A percentile compares a stretch with the other conserved stretches of the same genome.
phyloP scores from a whole-genome alignment of 2,113 vertebrate species.

The Myotis yumanensis region DNA sequence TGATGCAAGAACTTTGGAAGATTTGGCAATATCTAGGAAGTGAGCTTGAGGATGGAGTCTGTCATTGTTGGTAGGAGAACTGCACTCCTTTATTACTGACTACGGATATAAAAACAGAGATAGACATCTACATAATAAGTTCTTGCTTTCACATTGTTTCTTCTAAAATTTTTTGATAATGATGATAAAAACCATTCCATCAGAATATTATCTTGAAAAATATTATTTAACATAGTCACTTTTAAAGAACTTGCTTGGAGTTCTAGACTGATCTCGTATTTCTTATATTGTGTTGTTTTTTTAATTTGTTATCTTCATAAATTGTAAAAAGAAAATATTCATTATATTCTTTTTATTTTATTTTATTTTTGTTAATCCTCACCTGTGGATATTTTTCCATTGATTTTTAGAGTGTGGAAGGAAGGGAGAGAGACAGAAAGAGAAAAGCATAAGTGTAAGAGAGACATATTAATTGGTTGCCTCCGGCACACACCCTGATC shows the following conservation, averaged over 20 bases:
- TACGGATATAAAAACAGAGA: not conserved
- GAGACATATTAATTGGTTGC: no score
- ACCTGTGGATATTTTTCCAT: no score
- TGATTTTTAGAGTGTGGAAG: no score
- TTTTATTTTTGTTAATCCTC: no score
- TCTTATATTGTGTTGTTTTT: not conserved
- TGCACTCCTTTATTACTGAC: not conserved
- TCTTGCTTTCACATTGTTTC: not conserved
- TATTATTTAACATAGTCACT: not conserved
- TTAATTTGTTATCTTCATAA: not conserved
- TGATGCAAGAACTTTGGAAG: not conserved
- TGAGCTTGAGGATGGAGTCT: not conserved
- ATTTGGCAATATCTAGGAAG: not conserved
- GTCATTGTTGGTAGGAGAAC: not conserved
- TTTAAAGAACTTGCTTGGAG: not conserved
- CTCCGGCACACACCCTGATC: no score
- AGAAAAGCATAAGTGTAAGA: no score
- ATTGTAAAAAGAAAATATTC: not conserved
- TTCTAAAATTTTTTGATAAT: not conserved
- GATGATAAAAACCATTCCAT: not conserved
- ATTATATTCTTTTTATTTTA: not conserved
- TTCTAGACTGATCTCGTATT: not conserved
- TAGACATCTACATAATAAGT: not conserved
- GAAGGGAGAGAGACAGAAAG: no score
- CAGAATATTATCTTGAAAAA: not conserved